These are phyloP conservation scores for Myiothlypis chrysogaster DNA, from an alignment of 2,797 vertebrate species.

Conservation along the genomic window DNA sequence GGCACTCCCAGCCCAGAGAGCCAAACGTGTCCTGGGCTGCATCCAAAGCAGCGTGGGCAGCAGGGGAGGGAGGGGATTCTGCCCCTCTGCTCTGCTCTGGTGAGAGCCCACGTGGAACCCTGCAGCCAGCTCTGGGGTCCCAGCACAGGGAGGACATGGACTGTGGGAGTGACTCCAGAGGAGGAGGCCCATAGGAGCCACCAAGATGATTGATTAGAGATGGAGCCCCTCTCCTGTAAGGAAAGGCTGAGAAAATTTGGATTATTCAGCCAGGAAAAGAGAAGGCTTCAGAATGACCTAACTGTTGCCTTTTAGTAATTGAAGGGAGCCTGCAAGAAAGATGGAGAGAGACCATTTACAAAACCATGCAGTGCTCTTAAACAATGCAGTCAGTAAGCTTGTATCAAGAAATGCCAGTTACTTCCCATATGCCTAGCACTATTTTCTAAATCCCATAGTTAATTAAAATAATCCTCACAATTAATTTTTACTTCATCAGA, in stretches of 20 bases:
- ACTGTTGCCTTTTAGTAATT: background rate
- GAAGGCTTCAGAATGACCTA: background rate
- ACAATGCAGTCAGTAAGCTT: background rate
- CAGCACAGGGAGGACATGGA: rapidly evolving
- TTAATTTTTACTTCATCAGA: background rate
- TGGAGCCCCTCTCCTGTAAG: background rate
- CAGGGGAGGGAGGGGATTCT: background rate
- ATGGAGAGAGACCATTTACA: background rate
- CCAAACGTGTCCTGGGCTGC: background rate
- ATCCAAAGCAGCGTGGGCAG: background rate
- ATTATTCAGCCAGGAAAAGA: background rate
- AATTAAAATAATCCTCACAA: background rate
- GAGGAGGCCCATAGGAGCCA: background rate
- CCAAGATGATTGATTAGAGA: too few species aligned
- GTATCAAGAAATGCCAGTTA: background rate
- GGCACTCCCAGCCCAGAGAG: background rate
- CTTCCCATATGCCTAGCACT: background rate
- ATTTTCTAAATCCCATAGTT: background rate
- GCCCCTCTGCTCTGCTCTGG: background rate
- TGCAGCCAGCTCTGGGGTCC: background rate
- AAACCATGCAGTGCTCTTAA: background rate
- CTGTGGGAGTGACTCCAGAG: rapidly evolving
- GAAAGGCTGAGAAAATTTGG: background rate
- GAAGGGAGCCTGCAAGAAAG: background rate
- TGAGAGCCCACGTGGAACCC: background rate